Conservation (phyloP, 1,140 invertebrate genomes). For the Hesperophylax magnus region DNA sequence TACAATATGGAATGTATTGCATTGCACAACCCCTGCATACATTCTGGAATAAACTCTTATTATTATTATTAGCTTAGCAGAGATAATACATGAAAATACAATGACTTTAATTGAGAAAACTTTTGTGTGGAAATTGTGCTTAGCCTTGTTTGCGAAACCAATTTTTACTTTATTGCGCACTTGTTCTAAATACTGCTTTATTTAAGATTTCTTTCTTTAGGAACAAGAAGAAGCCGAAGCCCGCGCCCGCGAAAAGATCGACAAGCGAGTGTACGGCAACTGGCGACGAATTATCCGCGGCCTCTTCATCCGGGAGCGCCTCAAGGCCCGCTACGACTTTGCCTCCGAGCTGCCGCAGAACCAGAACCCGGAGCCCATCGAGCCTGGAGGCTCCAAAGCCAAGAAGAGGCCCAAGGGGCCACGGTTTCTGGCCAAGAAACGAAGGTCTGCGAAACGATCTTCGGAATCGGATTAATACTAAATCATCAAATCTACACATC, state of each 20-base stretch:
- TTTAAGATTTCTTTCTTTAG: conserved; percentile 70
- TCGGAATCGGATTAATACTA: conserved; percentile 24
- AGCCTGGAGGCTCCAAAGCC: conserved; percentile 9
- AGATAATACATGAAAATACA: no score
- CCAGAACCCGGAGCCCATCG: neutral
- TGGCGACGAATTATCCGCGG: conserved; percentile 91
- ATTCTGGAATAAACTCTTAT: no score
- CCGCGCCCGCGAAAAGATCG: conserved; percentile 81
- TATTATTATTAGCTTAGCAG: no score
- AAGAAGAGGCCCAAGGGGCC: conserved; percentile 41
- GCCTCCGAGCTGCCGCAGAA: conserved; percentile 50
- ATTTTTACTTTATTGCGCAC: no score
- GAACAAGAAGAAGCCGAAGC: conserved; percentile 82
- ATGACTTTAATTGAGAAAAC: no score
- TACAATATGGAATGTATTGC: no score
- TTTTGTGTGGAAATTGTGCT: no score
- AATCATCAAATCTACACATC: no score
- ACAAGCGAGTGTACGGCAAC: conserved; percentile 88
- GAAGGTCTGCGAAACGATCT: conserved; percentile 16
- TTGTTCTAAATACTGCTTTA: no score
- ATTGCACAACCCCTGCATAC: no score
- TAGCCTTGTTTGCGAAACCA: no score
- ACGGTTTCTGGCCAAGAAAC: conserved; percentile 22
- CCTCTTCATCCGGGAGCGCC: conserved; percentile 85
- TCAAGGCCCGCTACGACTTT: conserved; percentile 87